Evolutionary conservation across 2,888 invertebrate genomes (phyloP).

Genomic region (Azorinus chamasolen): DNA sequence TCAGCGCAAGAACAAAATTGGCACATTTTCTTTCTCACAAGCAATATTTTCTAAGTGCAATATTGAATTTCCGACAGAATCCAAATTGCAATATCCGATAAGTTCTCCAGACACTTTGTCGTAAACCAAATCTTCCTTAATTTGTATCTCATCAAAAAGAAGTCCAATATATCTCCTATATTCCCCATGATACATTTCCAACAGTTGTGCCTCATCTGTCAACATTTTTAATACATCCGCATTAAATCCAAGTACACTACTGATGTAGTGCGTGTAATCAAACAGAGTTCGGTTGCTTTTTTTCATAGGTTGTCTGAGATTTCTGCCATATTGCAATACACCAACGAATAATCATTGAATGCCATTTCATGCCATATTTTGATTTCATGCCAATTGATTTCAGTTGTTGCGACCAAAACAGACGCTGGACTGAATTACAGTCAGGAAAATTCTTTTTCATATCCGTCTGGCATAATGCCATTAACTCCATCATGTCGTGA

Average conservation of each 20-base stretch:
- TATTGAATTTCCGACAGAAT: slow-evolving; percentile 49
- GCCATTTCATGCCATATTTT: slow-evolving; percentile 45
- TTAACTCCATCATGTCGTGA: slow-evolving; percentile 11
- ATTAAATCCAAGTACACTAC: slow-evolving; percentile 31
- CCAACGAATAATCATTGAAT: slow-evolving; percentile 45
- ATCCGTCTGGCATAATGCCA: slow-evolving; percentile 14
- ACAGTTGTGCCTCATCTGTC: slow-evolving; percentile 34
- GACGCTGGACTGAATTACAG: neutral
- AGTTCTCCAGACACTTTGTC: slow-evolving; percentile 61
- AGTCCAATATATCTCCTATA: slow-evolving; percentile 43
- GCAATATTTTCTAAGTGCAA: slow-evolving; percentile 37
- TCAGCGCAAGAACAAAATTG: slow-evolving; percentile 51
- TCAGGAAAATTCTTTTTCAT: slow-evolving; percentile 8
- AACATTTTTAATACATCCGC: slow-evolving; percentile 36
- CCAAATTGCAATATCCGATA: slow-evolving; percentile 56
- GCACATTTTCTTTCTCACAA: slow-evolving; percentile 14
- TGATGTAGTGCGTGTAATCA: slow-evolving; percentile 52
- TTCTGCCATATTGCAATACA: slow-evolving; percentile 30
- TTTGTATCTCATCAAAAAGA: slow-evolving; percentile 62
- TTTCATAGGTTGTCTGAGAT: slow-evolving; percentile 31
- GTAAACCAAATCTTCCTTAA: slow-evolving; percentile 60
- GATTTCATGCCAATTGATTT: neutral
- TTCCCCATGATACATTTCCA: slow-evolving; percentile 15
- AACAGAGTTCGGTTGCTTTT: slow-evolving; percentile 46
- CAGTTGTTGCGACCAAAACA: slow-evolving; percentile 18